Conservation (phyloP, 2,113 vertebrate genomes). For the Nesogale talazaci region DNA sequence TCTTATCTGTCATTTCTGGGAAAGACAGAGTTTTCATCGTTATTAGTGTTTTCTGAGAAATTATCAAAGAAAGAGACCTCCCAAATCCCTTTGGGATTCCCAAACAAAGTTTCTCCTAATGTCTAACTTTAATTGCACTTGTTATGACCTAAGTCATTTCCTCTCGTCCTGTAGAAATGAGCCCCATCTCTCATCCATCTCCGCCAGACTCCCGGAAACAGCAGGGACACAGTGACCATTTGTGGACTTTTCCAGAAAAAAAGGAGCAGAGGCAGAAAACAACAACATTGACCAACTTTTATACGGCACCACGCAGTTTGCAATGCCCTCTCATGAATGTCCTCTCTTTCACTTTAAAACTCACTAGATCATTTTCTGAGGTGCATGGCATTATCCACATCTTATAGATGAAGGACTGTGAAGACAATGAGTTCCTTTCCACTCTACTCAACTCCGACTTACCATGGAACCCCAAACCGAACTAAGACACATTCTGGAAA, state of each 20-base stretch:
- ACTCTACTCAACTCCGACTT: background rate
- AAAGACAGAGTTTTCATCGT: slow-evolving; percentile 48
- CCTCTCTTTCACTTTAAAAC: background rate
- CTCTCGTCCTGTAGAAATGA: slow-evolving; percentile 55
- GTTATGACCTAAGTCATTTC: slow-evolving; percentile 56
- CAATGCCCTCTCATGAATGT: fast-evolving
- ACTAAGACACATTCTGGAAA: background rate
- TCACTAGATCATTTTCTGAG: too few relatives aligned
- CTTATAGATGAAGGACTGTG: background rate
- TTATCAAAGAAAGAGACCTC: slow-evolving; percentile 57
- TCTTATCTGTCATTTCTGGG: slow-evolving; percentile 46
- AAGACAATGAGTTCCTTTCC: background rate
- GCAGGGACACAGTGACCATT: background rate
- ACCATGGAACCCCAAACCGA: background rate
- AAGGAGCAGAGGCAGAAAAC: background rate
- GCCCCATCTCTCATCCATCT: background rate
- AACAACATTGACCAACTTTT: background rate
- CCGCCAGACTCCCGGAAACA: background rate
- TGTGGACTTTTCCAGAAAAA: background rate
- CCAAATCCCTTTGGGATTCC: slow-evolving; percentile 57
- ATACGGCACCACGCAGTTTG: fast-evolving
- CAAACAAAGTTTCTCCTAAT: slow-evolving; percentile 64
- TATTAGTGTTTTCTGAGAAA: slow-evolving; percentile 70
- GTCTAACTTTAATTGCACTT: slow-evolving; percentile 72
- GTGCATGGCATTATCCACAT: background rate